phyloP scores from a whole-genome alignment of 1,140 invertebrate genomes.

The Brachionus asplanchnoidis region DNA sequence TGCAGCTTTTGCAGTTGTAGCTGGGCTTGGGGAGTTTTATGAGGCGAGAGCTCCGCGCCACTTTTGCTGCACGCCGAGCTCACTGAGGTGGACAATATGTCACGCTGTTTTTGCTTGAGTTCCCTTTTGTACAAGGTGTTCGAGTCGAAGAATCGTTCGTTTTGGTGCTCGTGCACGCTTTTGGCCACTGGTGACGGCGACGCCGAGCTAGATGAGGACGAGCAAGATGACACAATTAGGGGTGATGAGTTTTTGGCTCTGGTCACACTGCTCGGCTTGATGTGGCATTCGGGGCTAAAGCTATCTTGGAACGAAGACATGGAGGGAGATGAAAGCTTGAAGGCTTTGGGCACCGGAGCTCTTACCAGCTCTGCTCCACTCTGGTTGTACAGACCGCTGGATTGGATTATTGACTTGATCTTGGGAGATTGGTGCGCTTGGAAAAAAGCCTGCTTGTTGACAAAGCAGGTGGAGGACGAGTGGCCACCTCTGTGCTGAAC shows the following conservation, averaged over 20 bases:
- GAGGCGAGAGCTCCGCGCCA: neutral
- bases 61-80: neutral
- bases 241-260: neutral
- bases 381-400: neutral
- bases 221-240: neutral
- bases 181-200: neutral
- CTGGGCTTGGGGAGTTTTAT: neutral
- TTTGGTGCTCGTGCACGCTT: constrained; percentile 1
- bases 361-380: neutral
- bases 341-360: neutral
- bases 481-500: neutral
- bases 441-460: neutral
- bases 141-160: constrained; percentile 25
- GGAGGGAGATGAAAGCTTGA: neutral
- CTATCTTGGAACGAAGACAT: neutral
- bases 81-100: neutral
- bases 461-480: neutral
- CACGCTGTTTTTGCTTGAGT: constrained; percentile 33
- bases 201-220: constrained; percentile 8
- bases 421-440: constrained; percentile 3
- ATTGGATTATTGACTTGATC: neutral
- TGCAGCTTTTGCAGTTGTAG: neutral
- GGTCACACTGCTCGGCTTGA: neutral
- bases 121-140: constrained; percentile 39
- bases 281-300: neutral